Percentiles rank a stretch among this genome's conserved stretches.
Conservation (phyloP, 2,888 invertebrate species). For the Orthonevra nobilis region DNA sequence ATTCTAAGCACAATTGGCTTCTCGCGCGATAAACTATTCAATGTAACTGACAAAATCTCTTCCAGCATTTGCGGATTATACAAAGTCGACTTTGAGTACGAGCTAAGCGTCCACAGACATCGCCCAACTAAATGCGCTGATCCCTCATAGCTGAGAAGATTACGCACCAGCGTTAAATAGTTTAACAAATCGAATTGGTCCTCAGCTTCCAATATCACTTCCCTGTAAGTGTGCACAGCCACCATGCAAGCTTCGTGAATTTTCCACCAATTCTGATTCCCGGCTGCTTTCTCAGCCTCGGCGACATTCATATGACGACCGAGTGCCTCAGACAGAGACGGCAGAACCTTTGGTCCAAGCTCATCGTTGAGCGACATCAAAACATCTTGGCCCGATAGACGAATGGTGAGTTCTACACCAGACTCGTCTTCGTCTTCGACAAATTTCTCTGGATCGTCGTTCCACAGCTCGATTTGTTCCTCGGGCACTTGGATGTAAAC, state of each 20-base stretch:
- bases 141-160: conserved; percentile 77
- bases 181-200: conserved; percentile 79
- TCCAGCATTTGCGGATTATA: conserved; percentile 78
- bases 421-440: conserved; percentile 86
- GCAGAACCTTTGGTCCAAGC: conserved; percentile 82
- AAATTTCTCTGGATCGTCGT: conserved; percentile 84
- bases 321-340: conserved; percentile 82
- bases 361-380: conserved; percentile 81
- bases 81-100: conserved; percentile 77
- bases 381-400: conserved; percentile 85
- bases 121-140: conserved; percentile 78
- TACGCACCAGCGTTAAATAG: conserved; percentile 78
- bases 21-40: conserved; percentile 76
- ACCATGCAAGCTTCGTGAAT: conserved; percentile 84
- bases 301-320: conserved; percentile 83
- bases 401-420: conserved; percentile 83
- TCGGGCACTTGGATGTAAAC: conserved; percentile 87
- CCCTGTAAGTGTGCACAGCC: conserved; percentile 82
- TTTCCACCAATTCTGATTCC: conserved; percentile 84
- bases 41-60: conserved; percentile 77
- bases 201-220: conserved; percentile 77
- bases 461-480: conserved; percentile 85
- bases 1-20: conserved; percentile 78
- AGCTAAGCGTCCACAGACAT: conserved; percentile 79
- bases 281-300: conserved; percentile 80